phyloP scores from a whole-genome alignment of 1,140 invertebrate species.

The Tyrophagus putrescentiae region DNA sequence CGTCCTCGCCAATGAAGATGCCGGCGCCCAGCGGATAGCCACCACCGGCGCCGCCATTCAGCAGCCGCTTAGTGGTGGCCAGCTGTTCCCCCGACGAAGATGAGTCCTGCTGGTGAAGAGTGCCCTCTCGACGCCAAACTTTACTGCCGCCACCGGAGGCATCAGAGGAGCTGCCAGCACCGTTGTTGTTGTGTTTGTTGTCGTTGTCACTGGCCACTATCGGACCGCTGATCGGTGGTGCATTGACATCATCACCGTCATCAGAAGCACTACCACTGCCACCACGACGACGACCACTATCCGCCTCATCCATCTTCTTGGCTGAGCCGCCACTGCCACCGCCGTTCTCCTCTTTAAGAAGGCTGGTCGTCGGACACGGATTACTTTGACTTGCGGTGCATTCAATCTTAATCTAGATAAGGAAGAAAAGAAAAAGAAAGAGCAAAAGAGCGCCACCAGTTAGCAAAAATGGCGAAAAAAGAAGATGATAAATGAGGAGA shows the following conservation, averaged over 20 bases:
- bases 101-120: too few species aligned
- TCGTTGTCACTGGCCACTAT: background rate
- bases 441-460: background rate
- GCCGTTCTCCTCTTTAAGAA: conserved; percentile 10
- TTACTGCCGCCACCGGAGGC: too few species aligned
- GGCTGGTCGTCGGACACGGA: conserved; percentile 5
- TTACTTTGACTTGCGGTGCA: conserved; percentile 18
- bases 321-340: too few species aligned
- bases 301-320: background rate
- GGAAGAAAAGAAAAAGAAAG: background rate
- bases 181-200: background rate
- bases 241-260: background rate
- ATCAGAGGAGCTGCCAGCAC: too few species aligned
- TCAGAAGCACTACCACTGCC: background rate
- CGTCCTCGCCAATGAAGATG: conserved; percentile 7
- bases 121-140: too few species aligned
- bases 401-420: conserved; percentile 19
- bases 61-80: too few species aligned
- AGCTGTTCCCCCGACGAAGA: too few species aligned
- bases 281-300: background rate
- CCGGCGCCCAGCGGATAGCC: too few species aligned
- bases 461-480: background rate
- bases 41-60: too few species aligned
- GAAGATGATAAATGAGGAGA: background rate
- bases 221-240: background rate